These are phyloP conservation scores for Therioaphis trifolii DNA, from an alignment of 2,888 invertebrate species.

Conservation along the genomic window DNA sequence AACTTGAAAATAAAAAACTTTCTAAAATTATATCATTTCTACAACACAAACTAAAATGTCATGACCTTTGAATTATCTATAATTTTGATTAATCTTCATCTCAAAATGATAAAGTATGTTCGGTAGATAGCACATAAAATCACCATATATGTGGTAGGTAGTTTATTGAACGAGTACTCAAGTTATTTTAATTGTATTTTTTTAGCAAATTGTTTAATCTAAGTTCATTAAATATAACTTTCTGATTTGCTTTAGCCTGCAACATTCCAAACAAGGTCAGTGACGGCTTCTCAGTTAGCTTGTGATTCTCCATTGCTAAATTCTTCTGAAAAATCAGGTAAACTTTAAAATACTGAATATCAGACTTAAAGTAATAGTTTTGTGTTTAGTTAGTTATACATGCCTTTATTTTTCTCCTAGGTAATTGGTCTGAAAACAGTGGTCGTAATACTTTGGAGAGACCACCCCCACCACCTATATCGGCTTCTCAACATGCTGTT, in stretches of 20 bases:
- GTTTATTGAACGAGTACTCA: too few species aligned
- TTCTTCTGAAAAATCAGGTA: slow-evolving; percentile 65
- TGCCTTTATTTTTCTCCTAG: background rate
- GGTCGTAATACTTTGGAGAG: slow-evolving; percentile 60
- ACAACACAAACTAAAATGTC: too few species aligned
- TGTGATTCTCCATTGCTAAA: slow-evolving; percentile 88
- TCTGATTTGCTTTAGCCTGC: slow-evolving; percentile 68
- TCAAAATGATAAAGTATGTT: too few species aligned
- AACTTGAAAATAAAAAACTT: too few species aligned
- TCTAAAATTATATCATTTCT: too few species aligned
- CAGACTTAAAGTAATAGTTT: background rate
- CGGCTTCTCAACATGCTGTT: slow-evolving; percentile 73
- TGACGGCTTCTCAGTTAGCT: slow-evolving; percentile 90
- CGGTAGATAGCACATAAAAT: too few species aligned
- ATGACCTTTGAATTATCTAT: too few species aligned
- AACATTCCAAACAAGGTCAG: slow-evolving; percentile 88
- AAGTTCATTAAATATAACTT: too few species aligned
- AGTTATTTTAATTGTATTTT: too few species aligned
- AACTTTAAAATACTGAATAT: background rate
- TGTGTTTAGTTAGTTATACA: background rate
- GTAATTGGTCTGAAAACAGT: slow-evolving; percentile 67
- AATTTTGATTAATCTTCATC: too few species aligned
- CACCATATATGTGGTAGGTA: too few species aligned
- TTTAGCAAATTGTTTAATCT: too few species aligned
- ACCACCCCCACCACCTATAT: slow-evolving; percentile 75